Evolutionary conservation across 2,113 vertebrate genomes (phyloP).

Genomic region (Brienomyrus longianalis): DNA sequence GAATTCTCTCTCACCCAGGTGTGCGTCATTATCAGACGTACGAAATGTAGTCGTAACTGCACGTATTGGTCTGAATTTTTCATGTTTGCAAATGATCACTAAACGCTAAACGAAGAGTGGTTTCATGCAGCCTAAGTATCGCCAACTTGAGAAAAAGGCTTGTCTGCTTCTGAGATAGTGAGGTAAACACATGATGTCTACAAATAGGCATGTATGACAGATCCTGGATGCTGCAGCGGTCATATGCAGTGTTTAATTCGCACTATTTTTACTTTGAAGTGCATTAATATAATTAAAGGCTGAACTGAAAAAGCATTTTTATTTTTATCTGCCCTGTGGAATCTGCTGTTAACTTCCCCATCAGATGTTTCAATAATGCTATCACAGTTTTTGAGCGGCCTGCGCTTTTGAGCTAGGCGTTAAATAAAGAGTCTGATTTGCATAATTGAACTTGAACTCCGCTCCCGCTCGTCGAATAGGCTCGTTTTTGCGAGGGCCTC

Average conservation of each 20-base stretch:
- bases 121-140: background rate
- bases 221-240: background rate
- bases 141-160: background rate
- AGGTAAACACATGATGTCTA: too few relatives aligned
- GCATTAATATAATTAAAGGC: constrained; percentile 1
- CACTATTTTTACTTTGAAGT: background rate
- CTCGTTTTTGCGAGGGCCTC: background rate
- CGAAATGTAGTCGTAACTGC: background rate
- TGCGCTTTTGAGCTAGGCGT: background rate
- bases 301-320: background rate
- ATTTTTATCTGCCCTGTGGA: constrained; percentile 1
- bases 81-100: background rate
- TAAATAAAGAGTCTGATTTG: background rate
- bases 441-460: background rate
- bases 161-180: background rate
- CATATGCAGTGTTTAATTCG: background rate
- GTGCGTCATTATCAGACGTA: background rate
- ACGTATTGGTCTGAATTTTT: background rate
- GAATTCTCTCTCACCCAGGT: background rate
- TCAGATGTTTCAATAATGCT: constrained; percentile 3
- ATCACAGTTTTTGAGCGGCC: background rate
- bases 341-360: background rate
- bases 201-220: background rate
- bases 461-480: background rate
- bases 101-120: background rate